Base-by-base conservation (phyloP, 2,888 invertebrate genomes). In the Aphidius colemani region DNA sequence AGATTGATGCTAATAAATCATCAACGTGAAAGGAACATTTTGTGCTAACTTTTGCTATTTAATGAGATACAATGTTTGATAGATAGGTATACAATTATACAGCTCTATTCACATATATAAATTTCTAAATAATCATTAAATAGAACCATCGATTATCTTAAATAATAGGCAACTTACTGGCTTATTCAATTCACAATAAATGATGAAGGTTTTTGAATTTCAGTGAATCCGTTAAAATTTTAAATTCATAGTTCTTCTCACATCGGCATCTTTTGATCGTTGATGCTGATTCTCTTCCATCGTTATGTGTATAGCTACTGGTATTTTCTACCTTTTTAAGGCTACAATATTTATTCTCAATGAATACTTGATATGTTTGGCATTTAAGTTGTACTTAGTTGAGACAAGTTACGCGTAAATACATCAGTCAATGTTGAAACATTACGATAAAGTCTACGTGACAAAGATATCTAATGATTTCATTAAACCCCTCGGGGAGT, bases 311-410 rank as follows among this genome's bases (percentile, higher is more conserved):
- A 40, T 56, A 66, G 70, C 73, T 70, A 72, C 73, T 69, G 73
- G 72, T 70, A 73, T 72, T 71, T 67, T 70, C 72, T 71, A 72
- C 72, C 71, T 72, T 72, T 76, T 76, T 74, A 71, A 75, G 74
- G 71, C 67, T 62, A 61, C 67, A 46, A 64, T 73, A 72, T 72
- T 71, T 72, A 75, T 74, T 70, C 72, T 69, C 63, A 65, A 67
- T 70, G 69, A 68, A 71, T 73, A 58, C 43, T 65, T 18, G 60
- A 50, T 44, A 7, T 30, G 13, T 59, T 45, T 56, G 45, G 39
- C 46, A 9, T 60, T 48, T 49, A 60, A 60, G 49, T 58, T 30
- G 55, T 44, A 66, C 48, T 39, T 46, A 50, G 59, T 45, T 18
- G 30, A 49, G 50, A 50, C 53, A 30, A 57, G 58, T 53, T 45